Evolutionary conservation across 2,113 vertebrate genomes (phyloP), one percentile per base, ranked within the genome.

Genomic region (Hepsetus odoe): DNA sequence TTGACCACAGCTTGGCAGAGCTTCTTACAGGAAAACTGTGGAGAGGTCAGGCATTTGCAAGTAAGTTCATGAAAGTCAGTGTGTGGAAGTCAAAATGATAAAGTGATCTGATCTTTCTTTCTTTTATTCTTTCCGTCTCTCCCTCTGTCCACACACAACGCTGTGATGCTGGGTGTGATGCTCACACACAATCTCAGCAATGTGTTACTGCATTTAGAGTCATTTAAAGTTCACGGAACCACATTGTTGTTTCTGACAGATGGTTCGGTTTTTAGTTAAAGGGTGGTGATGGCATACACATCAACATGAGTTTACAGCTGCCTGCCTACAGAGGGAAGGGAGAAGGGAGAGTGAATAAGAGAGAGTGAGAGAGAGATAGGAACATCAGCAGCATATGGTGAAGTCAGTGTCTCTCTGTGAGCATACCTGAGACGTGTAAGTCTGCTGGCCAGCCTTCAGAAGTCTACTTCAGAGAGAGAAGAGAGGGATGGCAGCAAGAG

Each of bases 191-290:
- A 20, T 16, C 20, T 62, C 59, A 62, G 59, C 30, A 2, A 18
- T 49, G 46, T 49, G 18, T 11, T 49, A 20, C 14, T 62, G 59
- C 14, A 16, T 14, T 32, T 13, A 33, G 59, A 33, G 59, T 33
- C 30, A 20, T 16, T 28, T 16, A 55, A 24, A 44, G 40, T 66
- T 53, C 44, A 68, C 76, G 64, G 32, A 70, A 28, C 20, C 5
- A 10, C 7, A 14, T 33, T 59, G 85, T 79, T 82, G 49, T 81
- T 79, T 38, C 12, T 78, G 85, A 84, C 89, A 91, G 91, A 92
- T 90, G 88, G 90, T 84, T 79, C 82, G 55, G 88, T 79, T 88
- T 89, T 90, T 88, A 89, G 85, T 87, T 88, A 85, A 85, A 90
- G 82, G 83, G 44, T 79, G 30, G 80, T 64, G 44, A 77, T 70